Conservation (phyloP, 2,797 vertebrate genomes). For the Leptodactylus fallax region DNA sequence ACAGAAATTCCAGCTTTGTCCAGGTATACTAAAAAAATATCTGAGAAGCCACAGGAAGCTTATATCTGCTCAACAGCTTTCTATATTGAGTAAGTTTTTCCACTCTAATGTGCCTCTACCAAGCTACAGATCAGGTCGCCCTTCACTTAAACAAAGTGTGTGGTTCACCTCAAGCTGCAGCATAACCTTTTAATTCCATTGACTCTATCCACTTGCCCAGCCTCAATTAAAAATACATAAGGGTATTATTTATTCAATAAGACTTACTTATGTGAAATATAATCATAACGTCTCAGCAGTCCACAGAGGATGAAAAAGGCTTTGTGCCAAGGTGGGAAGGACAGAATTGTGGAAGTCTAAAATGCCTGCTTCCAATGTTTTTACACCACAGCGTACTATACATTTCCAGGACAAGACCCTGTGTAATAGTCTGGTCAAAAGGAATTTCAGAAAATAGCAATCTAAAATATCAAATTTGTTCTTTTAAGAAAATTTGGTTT, state of each 20-base stretch:
- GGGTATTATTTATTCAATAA: constrained; percentile 66
- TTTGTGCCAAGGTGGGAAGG: constrained; percentile 56
- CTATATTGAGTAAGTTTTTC: background rate
- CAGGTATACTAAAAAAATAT: background rate
- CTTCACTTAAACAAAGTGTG: constrained; percentile 61
- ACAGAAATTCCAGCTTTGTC: background rate
- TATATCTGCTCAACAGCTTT: background rate
- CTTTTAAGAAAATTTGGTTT: too few species aligned
- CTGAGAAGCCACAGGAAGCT: background rate
- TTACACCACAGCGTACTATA: constrained; percentile 11
- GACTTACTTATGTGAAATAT: constrained; percentile 66
- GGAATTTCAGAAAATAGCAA: background rate
- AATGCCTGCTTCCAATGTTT: constrained; percentile 38
- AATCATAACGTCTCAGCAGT: constrained; percentile 62
- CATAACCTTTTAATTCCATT: constrained; percentile 63
- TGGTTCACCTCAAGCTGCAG: constrained; percentile 60
- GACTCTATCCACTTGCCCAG: constrained; percentile 62
- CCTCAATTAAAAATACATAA: constrained; percentile 64
- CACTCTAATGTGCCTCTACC: constrained; percentile 18
- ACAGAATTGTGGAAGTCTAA: constrained; percentile 57
- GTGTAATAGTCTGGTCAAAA: background rate
- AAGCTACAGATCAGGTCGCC: constrained; percentile 47
- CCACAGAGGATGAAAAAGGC: constrained; percentile 56
- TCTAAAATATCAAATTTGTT: too few species aligned
- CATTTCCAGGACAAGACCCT: constrained; percentile 16